Base-by-base conservation (phyloP, 2,113 vertebrate genomes). In the Apaloderma vittatum region DNA sequence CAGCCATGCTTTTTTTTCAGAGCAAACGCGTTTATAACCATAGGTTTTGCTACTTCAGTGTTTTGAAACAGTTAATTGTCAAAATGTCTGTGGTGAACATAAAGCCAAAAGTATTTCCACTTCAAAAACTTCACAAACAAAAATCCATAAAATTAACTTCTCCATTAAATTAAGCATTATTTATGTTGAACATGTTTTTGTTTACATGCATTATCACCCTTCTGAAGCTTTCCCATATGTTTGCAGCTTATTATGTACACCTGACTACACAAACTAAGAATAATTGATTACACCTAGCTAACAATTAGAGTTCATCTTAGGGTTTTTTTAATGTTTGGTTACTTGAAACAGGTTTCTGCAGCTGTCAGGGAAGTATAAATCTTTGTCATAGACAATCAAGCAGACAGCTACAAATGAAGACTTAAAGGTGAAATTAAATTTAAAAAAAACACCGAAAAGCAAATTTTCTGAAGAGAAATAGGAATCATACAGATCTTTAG, bases 201-300 rank as follows among this genome's bases (percentile, higher is more conserved):
- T 95, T 97, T 98, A 97, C 98, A 97, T 98, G 97, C 98, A 97
- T 98, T 96, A 97, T 98, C 98, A 96, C 97, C 98, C 98, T 97
- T 98, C 98, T 97, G 95, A 98, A 98, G 98, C 98, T 57, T 92
- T 97, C 98, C 99, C 99, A 98, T 98, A 98, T 98, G 99, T 98
- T 87, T 96, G 97, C 68, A 89, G 96, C 97, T 97, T 94, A 98
- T 97, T 97, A 94, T 98, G 97, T 97, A 97, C 98, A 98, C 98
- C 96, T 95, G 97, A 98, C 98, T 98, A 97, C 98, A 97, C 98
- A 98, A 96, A 98, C 91, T 96, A 95, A 98, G 98, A 98, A 97
- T 96, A 98, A 98, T 96, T 95, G 97, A 96, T 97, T 73, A 94
- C 94, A 97, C 96, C 96, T 86, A 93, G 93, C 62, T 90, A 95